These are phyloP conservation scores for Epinephelus coioides DNA, from an alignment of 2,797 vertebrate genomes.

Conservation along the genomic window DNA sequence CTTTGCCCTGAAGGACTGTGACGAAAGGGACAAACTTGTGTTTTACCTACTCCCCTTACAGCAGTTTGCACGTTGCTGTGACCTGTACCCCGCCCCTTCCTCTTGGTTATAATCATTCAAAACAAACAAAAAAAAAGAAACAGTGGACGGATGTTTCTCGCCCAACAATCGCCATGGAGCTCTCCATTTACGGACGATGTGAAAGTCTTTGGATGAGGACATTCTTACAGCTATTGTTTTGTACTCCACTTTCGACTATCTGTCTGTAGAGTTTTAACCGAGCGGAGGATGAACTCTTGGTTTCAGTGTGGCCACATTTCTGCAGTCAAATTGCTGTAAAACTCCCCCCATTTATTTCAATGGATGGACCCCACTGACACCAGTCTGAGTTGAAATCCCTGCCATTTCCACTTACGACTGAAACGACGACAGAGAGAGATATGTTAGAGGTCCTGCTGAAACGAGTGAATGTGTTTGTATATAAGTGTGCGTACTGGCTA, in stretches of 20 bases:
- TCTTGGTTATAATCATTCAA: constrained; percentile 60
- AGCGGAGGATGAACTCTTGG: constrained; percentile 69
- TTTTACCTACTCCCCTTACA: constrained; percentile 82
- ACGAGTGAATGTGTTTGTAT: constrained; percentile 86
- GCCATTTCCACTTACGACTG: constrained; percentile 69
- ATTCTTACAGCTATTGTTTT: constrained; percentile 62
- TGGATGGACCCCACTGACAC: constrained; percentile 76
- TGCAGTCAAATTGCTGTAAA: constrained; percentile 66
- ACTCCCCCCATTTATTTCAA: constrained; percentile 69
- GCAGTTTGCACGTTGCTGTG: constrained; percentile 81
- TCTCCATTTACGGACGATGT: constrained; percentile 80
- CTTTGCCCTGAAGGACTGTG: constrained; percentile 69
- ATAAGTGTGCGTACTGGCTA: constrained; percentile 81
- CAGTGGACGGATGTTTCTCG: constrained; percentile 62
- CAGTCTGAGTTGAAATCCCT: constrained; percentile 73
- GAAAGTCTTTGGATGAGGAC: constrained; percentile 68
- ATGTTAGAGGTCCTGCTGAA: constrained; percentile 84
- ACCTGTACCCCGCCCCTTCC: constrained; percentile 54
- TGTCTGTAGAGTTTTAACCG: constrained; percentile 64
- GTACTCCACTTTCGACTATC: constrained; percentile 56
- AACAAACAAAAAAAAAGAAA: constrained; percentile 38
- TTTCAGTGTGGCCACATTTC: constrained; percentile 73
- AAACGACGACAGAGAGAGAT: constrained; percentile 80
- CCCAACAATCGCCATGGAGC: constrained; percentile 82
- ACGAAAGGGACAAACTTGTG: constrained; percentile 74